These are phyloP conservation scores for Cyrtorhinus lividipennis DNA, from an alignment of 1,140 invertebrate genomes.

Conservation along the genomic window DNA sequence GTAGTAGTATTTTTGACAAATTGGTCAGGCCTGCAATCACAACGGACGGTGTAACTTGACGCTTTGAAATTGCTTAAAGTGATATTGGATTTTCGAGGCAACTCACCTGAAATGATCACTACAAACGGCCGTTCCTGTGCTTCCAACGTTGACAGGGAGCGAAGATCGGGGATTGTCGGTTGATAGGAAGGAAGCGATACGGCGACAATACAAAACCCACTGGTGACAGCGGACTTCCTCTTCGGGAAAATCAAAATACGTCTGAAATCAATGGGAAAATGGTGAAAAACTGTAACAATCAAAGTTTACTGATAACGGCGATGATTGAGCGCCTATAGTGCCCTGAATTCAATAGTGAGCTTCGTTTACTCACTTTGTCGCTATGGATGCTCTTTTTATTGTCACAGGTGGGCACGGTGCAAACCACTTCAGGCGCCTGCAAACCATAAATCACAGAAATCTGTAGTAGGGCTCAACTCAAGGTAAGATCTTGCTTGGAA, in stretches of 20 bases:
- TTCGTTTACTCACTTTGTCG: slow-evolving; percentile 21
- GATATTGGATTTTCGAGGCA: too few species aligned
- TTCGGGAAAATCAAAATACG: not conserved
- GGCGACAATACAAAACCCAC: slow-evolving; percentile 25
- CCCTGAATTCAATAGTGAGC: too few species aligned
- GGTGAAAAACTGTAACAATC: too few species aligned
- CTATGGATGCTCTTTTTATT: slow-evolving; percentile 22
- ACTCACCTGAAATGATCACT: slow-evolving; percentile 24
- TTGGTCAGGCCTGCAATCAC: slow-evolving; percentile 19
- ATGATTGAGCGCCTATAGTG: too few species aligned
- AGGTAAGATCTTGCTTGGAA: too few species aligned
- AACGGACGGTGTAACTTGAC: too few species aligned
- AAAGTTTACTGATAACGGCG: too few species aligned
- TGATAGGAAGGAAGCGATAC: slow-evolving; percentile 5
- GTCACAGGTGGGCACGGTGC: slow-evolving; percentile 22
- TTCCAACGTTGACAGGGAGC: slow-evolving; percentile 8
- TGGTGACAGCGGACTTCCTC: slow-evolving; percentile 22
- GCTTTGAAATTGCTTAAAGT: too few species aligned
- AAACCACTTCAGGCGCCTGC: slow-evolving; percentile 16
- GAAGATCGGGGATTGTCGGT: slow-evolving; percentile 18
- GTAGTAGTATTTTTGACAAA: slow-evolving; percentile 26
- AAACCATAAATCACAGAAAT: too few species aligned
- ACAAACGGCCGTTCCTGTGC: slow-evolving; percentile 21
- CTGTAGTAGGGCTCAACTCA: too few species aligned
- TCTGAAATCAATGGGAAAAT: too few species aligned